Percentiles rank a stretch among this genome's conserved stretches.
These are phyloP conservation scores for Myzus persicae DNA, from an alignment of 1,140 invertebrate genomes.

Conservation along the genomic window DNA sequence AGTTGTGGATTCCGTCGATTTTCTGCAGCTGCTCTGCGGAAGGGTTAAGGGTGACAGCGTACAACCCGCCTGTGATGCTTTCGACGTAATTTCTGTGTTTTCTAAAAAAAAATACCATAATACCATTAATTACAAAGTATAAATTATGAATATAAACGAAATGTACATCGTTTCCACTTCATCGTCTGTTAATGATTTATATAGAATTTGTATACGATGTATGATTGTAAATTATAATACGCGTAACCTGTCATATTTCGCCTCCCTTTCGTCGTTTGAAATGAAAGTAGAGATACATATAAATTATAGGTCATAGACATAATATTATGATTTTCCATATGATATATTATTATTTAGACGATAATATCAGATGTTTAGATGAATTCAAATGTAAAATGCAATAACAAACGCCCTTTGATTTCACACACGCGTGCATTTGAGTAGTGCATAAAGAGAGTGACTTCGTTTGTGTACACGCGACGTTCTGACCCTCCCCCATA, in stretches of 20 bases:
- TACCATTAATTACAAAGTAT: background rate
- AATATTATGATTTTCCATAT: background rate
- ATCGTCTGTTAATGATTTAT: background rate
- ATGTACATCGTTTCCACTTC: background rate
- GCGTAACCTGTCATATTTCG: no score
- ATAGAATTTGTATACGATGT: background rate
- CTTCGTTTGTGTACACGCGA: no score
- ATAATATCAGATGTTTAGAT: background rate
- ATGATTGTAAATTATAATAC: no score
- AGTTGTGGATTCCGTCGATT: background rate
- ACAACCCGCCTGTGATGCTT: background rate
- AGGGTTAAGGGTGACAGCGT: background rate
- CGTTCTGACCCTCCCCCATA: no score
- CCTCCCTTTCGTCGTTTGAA: background rate
- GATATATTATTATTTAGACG: no score
- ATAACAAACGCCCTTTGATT: background rate
- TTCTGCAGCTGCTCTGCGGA: background rate
- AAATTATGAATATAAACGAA: background rate
- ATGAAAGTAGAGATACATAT: background rate
- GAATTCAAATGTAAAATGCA: background rate
- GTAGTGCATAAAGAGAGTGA: background rate
- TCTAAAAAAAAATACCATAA: background rate
- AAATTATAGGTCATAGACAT: background rate
- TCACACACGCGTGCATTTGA: background rate
- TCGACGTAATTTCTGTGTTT: background rate